Base-by-base conservation (phyloP, 64 coral and sea anemone genomes). In the Exaiptasia diaphana region DNA sequence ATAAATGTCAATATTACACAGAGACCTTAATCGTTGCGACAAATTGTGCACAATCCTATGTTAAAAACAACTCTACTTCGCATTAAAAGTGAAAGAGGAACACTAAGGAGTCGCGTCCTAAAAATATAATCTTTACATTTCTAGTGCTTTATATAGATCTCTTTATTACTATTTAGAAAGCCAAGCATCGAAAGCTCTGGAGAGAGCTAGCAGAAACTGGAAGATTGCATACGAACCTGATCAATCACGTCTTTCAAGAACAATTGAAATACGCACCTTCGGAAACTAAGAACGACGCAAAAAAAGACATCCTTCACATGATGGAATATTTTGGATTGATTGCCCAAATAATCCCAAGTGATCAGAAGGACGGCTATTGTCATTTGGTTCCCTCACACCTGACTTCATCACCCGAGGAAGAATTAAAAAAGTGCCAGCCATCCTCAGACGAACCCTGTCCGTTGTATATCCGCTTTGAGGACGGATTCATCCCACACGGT, bases 251-350 rank as follows among this genome's bases (percentile, higher is more conserved):
- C 30, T 85, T 85, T 33, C 14, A 41, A 4, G 68, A 85, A 23
- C 42, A 9, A 75, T 85, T 32, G 44, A 37, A 68, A 1, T 45
- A 24, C 28, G 82, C 23, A 18, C n/a, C n/a, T n/a, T n/a, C n/a
- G n/a, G n/a, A 74, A 10, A 5, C 33, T 14, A 55, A 24, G 23
- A 64, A 26, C 17, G 22, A 38, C 17, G 40, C 37, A 8, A 59
- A 63, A 36, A 12, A 85, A 26, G 68, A 85, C 26, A 74, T 85
- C 38, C 29, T 85, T 17, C 68, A 53, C n/a, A 85, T 85, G 68
- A 85, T 85, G 82, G 68, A 85, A 50, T 38, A 58, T 3, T 85
- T 74, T 48, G 82, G 68, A n/a, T 61, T 85, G 30, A 85, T 85
- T 15, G 82, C 53, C 52, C 58, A 63, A 50, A 74, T 85, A 23